Evolutionary conservation across 2,113 vertebrate species (phyloP), one percentile per base, ranked within the genome.

Genomic region (Canis aureus): DNA sequence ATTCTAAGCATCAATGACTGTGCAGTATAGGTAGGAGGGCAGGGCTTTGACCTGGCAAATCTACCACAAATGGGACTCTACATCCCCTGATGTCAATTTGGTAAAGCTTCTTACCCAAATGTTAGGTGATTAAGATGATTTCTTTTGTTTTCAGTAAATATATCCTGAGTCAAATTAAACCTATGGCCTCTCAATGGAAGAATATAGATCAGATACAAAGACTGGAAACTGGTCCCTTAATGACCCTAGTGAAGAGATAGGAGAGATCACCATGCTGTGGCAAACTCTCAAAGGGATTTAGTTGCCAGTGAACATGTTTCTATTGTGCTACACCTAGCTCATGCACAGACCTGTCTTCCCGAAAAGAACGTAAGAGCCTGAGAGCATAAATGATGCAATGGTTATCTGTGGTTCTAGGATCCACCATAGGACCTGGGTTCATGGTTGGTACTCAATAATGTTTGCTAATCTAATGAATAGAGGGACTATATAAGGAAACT

Each of bases 71-170:
- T 23, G 2, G 38, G 55, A 35, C 17, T 53, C 71, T 69, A 3
- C 7, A 23, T 85, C 4, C 32, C 6, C 6, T 79, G 38, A 38
- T 53, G 43, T 32, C 84, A 88, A 64, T 74, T 15, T 69, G 88
- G 23, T 74, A 78, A 79, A 62, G 22, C 59, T 32, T 88, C 49
- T 91, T 57, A 23, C n/a, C 32, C 38, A 67, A 84, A 29, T 43
- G 60, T 51, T 85, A 88, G 32, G 17, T 69, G 43, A 49, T 87
- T 60, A 16, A 35, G 53, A 64, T 78, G 55, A 12, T 64, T 93
- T 81, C 25, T 60, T 92, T 53, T 88, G 69, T 69, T 95, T 84
- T 93, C 43, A 76, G 35, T 53, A 76, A 92, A 81, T 76, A 51
- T 16, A 25, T 60, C 93, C 27, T 5, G 80, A 92, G 23, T 76